Evolutionary conservation across 2,113 vertebrate species (phyloP).

Genomic region (Scatophagus argus): DNA sequence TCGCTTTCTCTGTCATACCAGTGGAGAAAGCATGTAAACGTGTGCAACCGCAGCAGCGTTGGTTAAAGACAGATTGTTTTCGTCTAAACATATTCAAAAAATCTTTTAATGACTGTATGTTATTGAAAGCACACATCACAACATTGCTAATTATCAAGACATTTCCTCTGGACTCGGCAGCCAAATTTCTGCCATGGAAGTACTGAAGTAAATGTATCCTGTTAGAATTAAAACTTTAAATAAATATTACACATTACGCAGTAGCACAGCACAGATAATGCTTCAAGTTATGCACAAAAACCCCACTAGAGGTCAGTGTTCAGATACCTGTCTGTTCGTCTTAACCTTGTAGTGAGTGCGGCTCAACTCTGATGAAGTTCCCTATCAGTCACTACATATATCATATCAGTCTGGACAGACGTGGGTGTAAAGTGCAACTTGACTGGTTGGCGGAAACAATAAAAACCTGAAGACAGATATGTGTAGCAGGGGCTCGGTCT

Average conservation of each 20-base stretch:
- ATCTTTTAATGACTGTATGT: background rate
- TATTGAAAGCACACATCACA: background rate
- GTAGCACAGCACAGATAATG: background rate
- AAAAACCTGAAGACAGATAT: too few relatives aligned
- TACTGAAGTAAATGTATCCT: background rate
- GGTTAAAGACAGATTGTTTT: background rate
- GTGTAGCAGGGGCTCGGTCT: too few relatives aligned
- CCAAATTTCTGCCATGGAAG: background rate
- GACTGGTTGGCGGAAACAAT: too few relatives aligned
- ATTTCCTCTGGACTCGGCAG: background rate
- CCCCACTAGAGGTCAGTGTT: background rate
- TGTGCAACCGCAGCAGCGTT: background rate
- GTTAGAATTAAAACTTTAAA: background rate
- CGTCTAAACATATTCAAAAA: background rate
- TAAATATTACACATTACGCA: background rate
- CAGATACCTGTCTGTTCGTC: background rate
- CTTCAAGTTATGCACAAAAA: background rate
- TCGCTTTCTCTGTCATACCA: background rate
- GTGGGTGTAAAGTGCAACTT: too few relatives aligned
- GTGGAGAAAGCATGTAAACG: background rate
- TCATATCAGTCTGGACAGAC: too few relatives aligned
- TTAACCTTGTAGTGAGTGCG: background rate
- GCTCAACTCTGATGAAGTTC: background rate
- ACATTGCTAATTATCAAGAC: background rate
- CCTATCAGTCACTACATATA: too few relatives aligned